A percentile compares a stretch with the other conserved stretches of the same genome.
Conservation (phyloP, 2,888 invertebrate genomes). For the Peribatodes rhomboidaria region DNA sequence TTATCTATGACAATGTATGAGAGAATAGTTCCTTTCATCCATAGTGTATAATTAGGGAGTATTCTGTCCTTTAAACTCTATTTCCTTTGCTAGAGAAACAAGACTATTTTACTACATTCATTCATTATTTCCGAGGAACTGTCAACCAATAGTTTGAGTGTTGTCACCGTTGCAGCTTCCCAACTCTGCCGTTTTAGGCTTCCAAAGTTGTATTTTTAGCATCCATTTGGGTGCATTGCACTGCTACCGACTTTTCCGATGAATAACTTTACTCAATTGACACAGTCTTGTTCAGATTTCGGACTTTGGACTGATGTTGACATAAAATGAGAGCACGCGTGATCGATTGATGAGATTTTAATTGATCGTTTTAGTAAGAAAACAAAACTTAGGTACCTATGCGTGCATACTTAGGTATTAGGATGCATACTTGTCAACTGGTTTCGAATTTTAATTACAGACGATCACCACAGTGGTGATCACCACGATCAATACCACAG, state of each 20-base stretch:
- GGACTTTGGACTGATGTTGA: slow-evolving; percentile 9
- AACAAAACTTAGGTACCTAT: too few species aligned
- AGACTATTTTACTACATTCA: too few species aligned
- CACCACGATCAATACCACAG: neutral
- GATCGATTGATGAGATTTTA: slow-evolving; percentile 3
- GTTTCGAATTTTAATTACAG: neutral
- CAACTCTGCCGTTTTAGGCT: slow-evolving; percentile 50
- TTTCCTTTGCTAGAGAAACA: too few species aligned
- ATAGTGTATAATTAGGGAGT: too few species aligned
- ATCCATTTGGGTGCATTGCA: slow-evolving; percentile 55
- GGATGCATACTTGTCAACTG: neutral
- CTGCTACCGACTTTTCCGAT: slow-evolving; percentile 51
- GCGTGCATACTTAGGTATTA: too few species aligned
- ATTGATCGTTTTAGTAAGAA: slow-evolving; percentile 4
- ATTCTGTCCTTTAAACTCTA: too few species aligned
- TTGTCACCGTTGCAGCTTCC: slow-evolving; percentile 9
- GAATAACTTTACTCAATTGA: slow-evolving; percentile 38
- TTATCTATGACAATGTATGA: too few species aligned
- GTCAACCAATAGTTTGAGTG: neutral
- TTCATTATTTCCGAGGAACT: neutral
- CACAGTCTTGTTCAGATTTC: slow-evolving; percentile 4
- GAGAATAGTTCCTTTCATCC: too few species aligned
- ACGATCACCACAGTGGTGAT: neutral
- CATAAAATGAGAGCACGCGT: slow-evolving; percentile 8
- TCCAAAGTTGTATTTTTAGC: slow-evolving; percentile 59